Evolutionary conservation across 2,888 invertebrate species (phyloP).

Genomic region (Melangyna quadrimaculata): DNA sequence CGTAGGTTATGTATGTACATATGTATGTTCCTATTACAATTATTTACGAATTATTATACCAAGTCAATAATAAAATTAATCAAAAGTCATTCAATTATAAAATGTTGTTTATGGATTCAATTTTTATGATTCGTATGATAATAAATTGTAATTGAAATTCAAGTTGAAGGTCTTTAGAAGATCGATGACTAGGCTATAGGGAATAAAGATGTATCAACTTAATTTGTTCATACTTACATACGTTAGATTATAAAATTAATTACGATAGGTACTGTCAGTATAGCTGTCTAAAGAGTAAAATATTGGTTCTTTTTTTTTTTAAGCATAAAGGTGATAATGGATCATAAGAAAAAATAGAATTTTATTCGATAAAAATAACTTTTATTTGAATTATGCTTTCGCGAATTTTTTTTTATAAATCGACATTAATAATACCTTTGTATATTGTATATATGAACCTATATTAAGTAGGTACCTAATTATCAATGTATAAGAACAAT

Average conservation of each 20-base stretch:
- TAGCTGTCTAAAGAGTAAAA: neutral
- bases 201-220: too few relatives aligned
- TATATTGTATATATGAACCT: too few relatives aligned
- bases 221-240: too few relatives aligned
- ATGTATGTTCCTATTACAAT: too few relatives aligned
- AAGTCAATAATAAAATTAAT: neutral
- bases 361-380: neutral
- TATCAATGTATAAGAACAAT: too few relatives aligned
- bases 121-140: neutral
- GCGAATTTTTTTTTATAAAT: neutral
- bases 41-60: too few relatives aligned
- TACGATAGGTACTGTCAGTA: conserved; percentile 4
- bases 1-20: too few relatives aligned
- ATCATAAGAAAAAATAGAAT: neutral
- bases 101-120: neutral
- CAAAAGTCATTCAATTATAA: conserved; percentile 11
- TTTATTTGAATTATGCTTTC: neutral
- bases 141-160: conserved; percentile 7
- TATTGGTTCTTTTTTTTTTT: neutral
- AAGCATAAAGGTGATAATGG: neutral
- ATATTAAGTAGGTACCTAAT: too few relatives aligned
- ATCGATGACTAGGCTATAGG: neutral
- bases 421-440: too few relatives aligned
- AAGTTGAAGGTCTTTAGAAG: conserved; percentile 17
- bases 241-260: too few relatives aligned